Base-by-base conservation (phyloP, 2,888 invertebrate genomes). In the Rotaria sp. region DNA sequence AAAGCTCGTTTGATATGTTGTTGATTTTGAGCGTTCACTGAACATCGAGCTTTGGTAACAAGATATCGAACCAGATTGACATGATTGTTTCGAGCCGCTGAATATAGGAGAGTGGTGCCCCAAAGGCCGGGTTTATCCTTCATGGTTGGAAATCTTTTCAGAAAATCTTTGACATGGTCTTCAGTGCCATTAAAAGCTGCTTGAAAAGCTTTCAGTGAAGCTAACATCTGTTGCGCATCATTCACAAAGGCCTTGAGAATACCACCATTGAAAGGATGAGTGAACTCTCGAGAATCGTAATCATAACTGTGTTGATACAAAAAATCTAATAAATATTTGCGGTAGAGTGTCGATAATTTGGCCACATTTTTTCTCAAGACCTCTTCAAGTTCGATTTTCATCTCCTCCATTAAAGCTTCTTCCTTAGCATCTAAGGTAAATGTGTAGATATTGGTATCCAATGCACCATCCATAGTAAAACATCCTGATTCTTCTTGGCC, bases 1-100 rank as follows among this genome's bases (percentile, higher is more conserved):
- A 80, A n/a, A n/a, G 45, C 45, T n/a, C 26, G 45, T 5, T 11
- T 45, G 5, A 80, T 80, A 45, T 80, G 45, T 15, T 80, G 45
- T 35, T 45, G 41, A 45, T 80, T 80, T 45, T 45, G 80, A 45
- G 80, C 80, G 45, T 80, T 45, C 1, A 80, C 35, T 1, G 45
- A 45, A 45, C 80, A 80, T 26, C 80, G 26, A 80, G 11, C 80
- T 26, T 10, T 26, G 1, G 2, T 4, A 41, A 80, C 1, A n/a
- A 80, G 45, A 45, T 45, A 80, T 80, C 7, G 26, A 15, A 80
- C 80, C 15, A 80, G 4, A 26, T 26, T 10, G 1, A 41, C 0
- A 45, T 80, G 80, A 80, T 45, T n/a, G 45, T 80, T 80, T n/a
- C 80, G 45, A n/a, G 80, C 80, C 3, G 80, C 80, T 45, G 80